Base-by-base conservation (phyloP, 2,888 invertebrate genomes). In the Folsomia candida region DNA sequence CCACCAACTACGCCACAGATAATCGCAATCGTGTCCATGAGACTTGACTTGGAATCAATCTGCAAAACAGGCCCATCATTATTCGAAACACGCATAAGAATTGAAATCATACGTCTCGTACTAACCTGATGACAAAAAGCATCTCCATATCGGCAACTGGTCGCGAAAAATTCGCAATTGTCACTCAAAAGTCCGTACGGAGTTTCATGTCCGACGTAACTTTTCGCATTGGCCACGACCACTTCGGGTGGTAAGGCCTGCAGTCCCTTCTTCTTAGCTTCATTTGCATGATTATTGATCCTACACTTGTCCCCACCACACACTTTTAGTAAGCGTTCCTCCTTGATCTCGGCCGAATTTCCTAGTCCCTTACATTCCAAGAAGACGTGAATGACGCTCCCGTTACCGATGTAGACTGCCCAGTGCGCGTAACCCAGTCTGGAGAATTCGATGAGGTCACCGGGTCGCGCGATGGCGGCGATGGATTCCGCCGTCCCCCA, bases 81-180 rank as follows among this genome's bases (percentile, higher is more conserved):
- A n/a, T n/a, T n/a, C n/a, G n/a, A n/a, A n/a, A n/a, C n/a, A n/a
- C n/a, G n/a, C n/a, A n/a, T n/a, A n/a, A n/a, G n/a, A n/a, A n/a
- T n/a, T n/a, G n/a, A n/a, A n/a, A n/a, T n/a, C n/a, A n/a, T n/a
- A n/a, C n/a, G n/a, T n/a, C n/a, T n/a, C n/a, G n/a, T n/a, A n/a
- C n/a, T n/a, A 47, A 62, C 62, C 62, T 62, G 62, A 9, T 62
- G 29, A 27, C 29, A 62, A 29, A 62, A 62, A 2, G 62, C 29
- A 20, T 14, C 18, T 62, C 62, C 62, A 20, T 62, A 62, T 28
- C 62, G 14, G 27, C 62, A 62, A 3, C 3, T 9, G 20, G 62
- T 62, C 9, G 37, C 62, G 22, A 62, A 62, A 27, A 25, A 29
- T 28, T 62, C 62, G 29, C 62, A 62, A 24, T 62, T 62, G 62